Conservation (phyloP, 2,797 vertebrate genomes). For the Tapera naevia region DNA sequence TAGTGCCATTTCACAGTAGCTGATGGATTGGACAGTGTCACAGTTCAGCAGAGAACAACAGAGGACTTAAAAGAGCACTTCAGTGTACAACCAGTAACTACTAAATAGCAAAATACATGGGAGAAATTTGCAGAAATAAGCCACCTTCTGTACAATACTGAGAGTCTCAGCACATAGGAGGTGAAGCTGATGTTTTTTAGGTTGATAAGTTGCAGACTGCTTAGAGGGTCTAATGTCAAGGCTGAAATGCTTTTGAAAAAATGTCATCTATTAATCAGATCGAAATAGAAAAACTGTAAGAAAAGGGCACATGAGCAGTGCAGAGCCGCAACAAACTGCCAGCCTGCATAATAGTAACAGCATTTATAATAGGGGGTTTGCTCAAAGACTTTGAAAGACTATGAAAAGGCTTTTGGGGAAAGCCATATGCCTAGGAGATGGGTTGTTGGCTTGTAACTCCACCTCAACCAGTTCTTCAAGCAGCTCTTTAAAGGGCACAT, state of each 20-base stretch:
- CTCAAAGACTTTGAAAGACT: neutral
- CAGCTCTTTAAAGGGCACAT: neutral
- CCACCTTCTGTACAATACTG: neutral
- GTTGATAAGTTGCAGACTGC: neutral
- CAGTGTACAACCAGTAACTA: neutral
- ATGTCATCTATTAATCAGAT: neutral
- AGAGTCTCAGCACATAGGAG: neutral
- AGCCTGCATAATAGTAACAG: neutral
- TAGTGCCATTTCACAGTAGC: neutral
- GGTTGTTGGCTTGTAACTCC: neutral
- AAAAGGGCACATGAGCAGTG: neutral
- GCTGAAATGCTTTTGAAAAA: neutral
- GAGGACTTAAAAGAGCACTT: neutral
- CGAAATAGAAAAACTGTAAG: neutral
- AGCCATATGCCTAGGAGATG: neutral
- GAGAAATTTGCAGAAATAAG: neutral
- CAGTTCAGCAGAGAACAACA: neutral
- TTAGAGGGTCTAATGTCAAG: neutral
- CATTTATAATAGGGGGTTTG: neutral
- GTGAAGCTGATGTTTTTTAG: neutral
- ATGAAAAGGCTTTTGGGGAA: neutral
- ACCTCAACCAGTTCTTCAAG: neutral
- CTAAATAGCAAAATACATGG: neutral
- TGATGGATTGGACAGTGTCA: neutral
- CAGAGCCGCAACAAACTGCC: neutral